These are phyloP conservation scores for Nycticryphes semicollaris DNA, from an alignment of 2,113 vertebrate species.

Conservation along the genomic window DNA sequence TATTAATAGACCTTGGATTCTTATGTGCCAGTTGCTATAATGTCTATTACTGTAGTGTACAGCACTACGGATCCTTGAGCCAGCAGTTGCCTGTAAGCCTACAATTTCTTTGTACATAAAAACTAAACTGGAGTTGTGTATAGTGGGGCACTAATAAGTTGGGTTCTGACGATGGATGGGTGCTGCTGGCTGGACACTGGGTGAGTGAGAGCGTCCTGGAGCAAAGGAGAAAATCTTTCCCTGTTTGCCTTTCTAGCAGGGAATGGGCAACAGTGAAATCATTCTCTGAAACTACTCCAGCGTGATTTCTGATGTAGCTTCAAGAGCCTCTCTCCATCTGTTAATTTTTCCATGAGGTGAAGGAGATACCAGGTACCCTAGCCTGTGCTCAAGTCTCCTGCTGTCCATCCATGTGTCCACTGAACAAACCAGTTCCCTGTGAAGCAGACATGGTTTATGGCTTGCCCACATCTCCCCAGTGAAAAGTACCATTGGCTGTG, in stretches of 20 bases:
- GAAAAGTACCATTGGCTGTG: neutral
- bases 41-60: neutral
- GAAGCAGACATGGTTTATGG: rapidly evolving
- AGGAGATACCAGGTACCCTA: too few species aligned
- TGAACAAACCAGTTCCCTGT: neutral
- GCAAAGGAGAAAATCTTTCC: neutral
- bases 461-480: neutral
- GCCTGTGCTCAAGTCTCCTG: neutral
- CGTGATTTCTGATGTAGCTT: neutral
- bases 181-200: neutral
- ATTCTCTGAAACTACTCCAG: neutral
- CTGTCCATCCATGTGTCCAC: rapidly evolving
- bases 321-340: neutral
- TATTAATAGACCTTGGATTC: neutral
- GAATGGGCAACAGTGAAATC: neutral
- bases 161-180: neutral
- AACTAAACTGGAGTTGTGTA: too few species aligned
- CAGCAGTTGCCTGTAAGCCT: neutral
- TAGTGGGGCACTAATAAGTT: neutral
- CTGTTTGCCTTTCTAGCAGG: neutral
- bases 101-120: neutral
- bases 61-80: neutral
- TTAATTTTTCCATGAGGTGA: neutral
- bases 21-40: neutral
- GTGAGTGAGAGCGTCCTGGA: neutral